Evolutionary conservation across 1,140 invertebrate species (phyloP).

Genomic region (Cryptotermes secundus): DNA sequence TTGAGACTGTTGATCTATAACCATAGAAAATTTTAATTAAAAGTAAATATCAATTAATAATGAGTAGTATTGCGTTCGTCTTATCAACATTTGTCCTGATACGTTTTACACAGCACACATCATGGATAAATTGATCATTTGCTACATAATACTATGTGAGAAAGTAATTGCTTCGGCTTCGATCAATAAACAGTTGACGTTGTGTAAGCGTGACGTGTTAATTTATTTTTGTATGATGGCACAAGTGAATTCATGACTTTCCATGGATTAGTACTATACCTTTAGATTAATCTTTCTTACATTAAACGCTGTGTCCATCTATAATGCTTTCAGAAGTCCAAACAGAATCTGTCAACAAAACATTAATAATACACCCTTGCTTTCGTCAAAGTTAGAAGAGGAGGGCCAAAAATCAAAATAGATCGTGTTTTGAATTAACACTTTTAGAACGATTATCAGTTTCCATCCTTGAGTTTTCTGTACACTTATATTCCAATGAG

Average conservation of each 20-base stretch:
- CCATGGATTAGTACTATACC: background rate
- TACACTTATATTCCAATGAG: no score
- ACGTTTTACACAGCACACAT: background rate
- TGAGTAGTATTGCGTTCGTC: background rate
- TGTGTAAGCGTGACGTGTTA: constrained; percentile 27
- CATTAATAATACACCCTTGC: background rate
- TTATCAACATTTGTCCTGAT: background rate
- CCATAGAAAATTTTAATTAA: background rate
- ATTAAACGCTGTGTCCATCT: no score
- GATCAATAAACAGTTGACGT: constrained; percentile 30
- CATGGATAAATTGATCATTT: background rate
- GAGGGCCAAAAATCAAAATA: background rate
- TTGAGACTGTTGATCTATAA: constrained; percentile 1
- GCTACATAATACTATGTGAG: background rate
- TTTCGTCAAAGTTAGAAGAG: background rate
- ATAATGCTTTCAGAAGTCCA: no score
- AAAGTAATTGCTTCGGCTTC: constrained; percentile 25
- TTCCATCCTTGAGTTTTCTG: no score
- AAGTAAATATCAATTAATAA: background rate
- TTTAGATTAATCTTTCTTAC: no score
- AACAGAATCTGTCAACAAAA: background rate
- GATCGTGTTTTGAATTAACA: no score
- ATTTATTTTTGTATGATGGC: constrained; percentile 8
- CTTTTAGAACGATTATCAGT: no score
- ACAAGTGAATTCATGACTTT: constrained; percentile 4